A percentile compares a stretch with the other conserved stretches of the same genome.
These are phyloP conservation scores for Phenganax stokvisi DNA, from an alignment of 92 coral and sea anemone species.

Conservation along the genomic window DNA sequence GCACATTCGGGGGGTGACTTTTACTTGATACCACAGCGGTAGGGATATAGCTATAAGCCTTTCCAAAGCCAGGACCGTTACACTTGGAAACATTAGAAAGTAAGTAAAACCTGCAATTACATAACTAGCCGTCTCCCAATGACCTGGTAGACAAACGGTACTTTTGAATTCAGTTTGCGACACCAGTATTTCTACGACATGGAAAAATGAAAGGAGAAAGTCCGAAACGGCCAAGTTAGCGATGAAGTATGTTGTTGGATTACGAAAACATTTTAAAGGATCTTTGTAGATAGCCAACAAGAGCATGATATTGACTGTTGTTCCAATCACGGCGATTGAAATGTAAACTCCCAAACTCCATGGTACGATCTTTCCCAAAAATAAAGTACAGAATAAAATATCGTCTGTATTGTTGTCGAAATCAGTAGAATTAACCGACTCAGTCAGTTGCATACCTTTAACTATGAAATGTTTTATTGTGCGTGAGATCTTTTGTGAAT, in stretches of 20 bases:
- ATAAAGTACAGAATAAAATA: not conserved
- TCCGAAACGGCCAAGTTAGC: constrained; percentile 44
- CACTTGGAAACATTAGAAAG: not conserved
- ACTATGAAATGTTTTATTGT: no score
- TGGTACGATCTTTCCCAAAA: not conserved
- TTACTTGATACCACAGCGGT: constrained; percentile 23
- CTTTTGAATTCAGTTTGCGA: not conserved
- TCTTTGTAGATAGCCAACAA: constrained; percentile 36
- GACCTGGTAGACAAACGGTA: not conserved
- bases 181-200: not conserved
- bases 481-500: no score
- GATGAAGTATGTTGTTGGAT: constrained; percentile 39
- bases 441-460: no score
- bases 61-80: constrained; percentile 5
- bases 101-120: not conserved
- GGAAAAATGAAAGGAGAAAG: not conserved
- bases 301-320: not conserved
- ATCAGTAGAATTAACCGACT: not conserved
- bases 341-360: constrained; percentile 16
- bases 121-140: not conserved
- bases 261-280: constrained; percentile 53
- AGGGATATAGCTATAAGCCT: constrained; percentile 4
- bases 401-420: not conserved
- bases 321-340: not conserved
- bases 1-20: constrained; percentile 3